Evolutionary conservation across 2,888 invertebrate genomes (phyloP).

Genomic region (Rhamnusium bicolor): DNA sequence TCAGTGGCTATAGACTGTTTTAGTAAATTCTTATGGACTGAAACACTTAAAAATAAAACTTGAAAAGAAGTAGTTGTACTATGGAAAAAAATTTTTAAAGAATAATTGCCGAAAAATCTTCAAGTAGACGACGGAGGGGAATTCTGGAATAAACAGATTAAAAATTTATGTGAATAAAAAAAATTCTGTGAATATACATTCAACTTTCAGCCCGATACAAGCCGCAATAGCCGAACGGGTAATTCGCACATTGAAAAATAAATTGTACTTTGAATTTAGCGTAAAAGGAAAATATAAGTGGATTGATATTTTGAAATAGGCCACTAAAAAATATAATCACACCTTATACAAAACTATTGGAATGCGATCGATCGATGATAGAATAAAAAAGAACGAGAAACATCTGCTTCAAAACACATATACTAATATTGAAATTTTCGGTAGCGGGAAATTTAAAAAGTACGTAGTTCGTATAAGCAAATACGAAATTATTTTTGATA

Average conservation of each 20-base stretch:
- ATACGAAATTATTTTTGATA: background rate
- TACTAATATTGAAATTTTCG: background rate
- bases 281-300: background rate
- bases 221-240: background rate
- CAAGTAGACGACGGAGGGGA: slow-evolving; percentile 1
- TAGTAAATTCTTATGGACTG: slow-evolving; percentile 67
- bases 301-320: background rate
- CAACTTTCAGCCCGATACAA: background rate
- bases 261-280: background rate
- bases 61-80: background rate
- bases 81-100: slow-evolving; percentile 5
- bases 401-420: background rate
- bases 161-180: background rate
- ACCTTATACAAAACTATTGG: background rate
- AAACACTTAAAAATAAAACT: slow-evolving; percentile 12
- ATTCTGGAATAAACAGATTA: background rate
- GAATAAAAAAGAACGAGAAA: background rate
- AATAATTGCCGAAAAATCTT: too few species aligned
- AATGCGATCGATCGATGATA: background rate
- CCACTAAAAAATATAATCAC: background rate
- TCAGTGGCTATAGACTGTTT: slow-evolving; percentile 66
- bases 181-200: background rate
- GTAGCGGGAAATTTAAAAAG: background rate
- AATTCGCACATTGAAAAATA: background rate
- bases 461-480: background rate